Base-by-base conservation (phyloP, 2,888 invertebrate genomes). In the Argyresthia albistria region DNA sequence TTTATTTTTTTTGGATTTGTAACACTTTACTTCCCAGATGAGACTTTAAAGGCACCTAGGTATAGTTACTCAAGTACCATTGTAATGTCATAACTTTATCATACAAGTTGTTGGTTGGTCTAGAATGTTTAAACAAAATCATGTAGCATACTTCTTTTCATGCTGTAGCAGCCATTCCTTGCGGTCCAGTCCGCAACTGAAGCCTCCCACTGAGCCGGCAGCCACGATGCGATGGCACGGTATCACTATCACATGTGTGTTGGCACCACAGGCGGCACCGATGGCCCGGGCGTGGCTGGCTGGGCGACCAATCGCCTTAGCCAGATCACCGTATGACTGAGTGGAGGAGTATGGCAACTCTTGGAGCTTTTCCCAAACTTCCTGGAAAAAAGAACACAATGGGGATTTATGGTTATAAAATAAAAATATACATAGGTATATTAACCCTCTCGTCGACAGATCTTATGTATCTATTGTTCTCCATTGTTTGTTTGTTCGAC, bases 141-240 rank as follows among this genome's bases (percentile, higher is more conserved):
- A 52, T 10, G 11, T 52, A 42, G 55, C 39, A 65, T 64, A 58
- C 53, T 76, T 76, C 25, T 73, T 70, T 63, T 88, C 88, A 67
- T 77, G 77, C 43, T 86, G 65, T 54, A 88, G 67, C 49, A 91
- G 64, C 88, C 89, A 90, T 53, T 80, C 76, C 58, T 89, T 89
- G 58, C 90, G 83, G 35, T 89, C 86, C 12, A 84, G 64, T 2
- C 88, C 84, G 58, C 89, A 76, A 43, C 82, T 88, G 61, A 87
- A 90, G 4, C 90, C 91, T 42, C 84, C 86, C 53, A 73, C 76
- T 2, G 79, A 72, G 1, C 60, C 61, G 9, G 73, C 61, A 25
- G 79, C 78, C 1, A 86, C 67, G 1, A 88, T 50, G 46, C 88
- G 66, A 53, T 88, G 88, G 57, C 88, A 87, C 1, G 88, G 87